These are phyloP conservation scores for Caenorhabditis inopinata DNA, from an alignment of 1,140 invertebrate species.

Conservation along the genomic window DNA sequence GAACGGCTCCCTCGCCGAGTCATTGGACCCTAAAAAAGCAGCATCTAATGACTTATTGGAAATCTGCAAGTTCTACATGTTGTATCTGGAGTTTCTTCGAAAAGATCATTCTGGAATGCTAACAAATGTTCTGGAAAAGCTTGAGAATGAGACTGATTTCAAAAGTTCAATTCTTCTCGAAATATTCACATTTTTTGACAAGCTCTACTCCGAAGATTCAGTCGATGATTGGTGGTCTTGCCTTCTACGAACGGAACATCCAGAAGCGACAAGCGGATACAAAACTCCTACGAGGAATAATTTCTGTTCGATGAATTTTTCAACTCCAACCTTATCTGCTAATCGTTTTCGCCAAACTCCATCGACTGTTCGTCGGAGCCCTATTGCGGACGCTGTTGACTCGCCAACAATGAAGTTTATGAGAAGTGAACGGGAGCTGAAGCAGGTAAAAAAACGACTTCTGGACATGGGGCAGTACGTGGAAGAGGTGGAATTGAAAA, in stretches of 20 bases:
- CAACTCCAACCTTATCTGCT: background rate
- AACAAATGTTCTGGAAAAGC: background rate
- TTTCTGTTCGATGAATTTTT: background rate
- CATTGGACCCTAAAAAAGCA: background rate
- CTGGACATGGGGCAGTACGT: background rate
- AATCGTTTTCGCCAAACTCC: background rate
- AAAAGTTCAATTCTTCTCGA: background rate
- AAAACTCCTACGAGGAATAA: background rate
- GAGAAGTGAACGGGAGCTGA: background rate
- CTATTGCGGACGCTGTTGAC: background rate
- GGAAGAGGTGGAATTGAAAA: background rate
- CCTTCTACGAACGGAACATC: background rate
- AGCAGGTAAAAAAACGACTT: background rate
- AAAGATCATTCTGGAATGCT: background rate
- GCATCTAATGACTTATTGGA: background rate
- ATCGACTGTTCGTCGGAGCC: background rate
- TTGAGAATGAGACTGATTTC: background rate
- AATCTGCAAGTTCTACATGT: background rate
- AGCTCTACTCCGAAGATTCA: background rate
- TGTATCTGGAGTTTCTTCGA: background rate
- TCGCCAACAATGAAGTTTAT: conserved; percentile 11
- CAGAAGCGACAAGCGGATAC: background rate
- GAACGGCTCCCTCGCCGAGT: background rate
- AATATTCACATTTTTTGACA: background rate
- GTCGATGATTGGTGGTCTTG: background rate